These are phyloP conservation scores for Chelmon rostratus DNA, from an alignment of 2,797 vertebrate species.

Conservation along the genomic window DNA sequence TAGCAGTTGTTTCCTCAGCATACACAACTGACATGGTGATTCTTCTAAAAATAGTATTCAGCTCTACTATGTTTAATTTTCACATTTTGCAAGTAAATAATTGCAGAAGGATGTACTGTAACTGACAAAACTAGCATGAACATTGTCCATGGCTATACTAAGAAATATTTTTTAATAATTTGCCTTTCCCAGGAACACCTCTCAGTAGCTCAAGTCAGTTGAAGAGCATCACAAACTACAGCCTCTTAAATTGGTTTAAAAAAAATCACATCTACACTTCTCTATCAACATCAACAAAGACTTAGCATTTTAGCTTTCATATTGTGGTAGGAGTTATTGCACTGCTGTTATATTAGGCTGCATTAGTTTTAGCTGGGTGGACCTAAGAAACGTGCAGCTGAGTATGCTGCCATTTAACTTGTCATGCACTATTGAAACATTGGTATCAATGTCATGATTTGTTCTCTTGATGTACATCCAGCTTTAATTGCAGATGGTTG, in stretches of 20 bases:
- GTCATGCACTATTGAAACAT: background rate
- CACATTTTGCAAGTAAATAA: background rate
- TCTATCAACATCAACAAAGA: background rate
- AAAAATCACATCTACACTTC: background rate
- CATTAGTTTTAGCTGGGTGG: too few relatives aligned
- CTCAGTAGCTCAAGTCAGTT: background rate
- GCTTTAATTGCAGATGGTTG: background rate
- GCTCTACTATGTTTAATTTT: conserved; percentile 3
- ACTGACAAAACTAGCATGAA: background rate
- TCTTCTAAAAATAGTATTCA: conserved; percentile 65
- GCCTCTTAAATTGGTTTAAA: background rate
- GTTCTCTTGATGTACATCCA: background rate
- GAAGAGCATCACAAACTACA: conserved; percentile 10
- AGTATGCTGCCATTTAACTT: background rate
- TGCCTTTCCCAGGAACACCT: background rate
- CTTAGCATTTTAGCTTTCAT: background rate
- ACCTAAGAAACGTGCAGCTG: background rate
- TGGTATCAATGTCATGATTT: background rate
- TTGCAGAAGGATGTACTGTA: background rate
- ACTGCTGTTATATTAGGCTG: background rate
- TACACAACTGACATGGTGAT: conserved; percentile 44
- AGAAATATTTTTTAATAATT: background rate
- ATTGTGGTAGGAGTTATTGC: background rate
- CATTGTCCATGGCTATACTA: background rate
- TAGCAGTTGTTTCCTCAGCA: conserved; percentile 33